Conservation (phyloP, 2,888 invertebrate species). For the Metopia argyrocephala region DNA sequence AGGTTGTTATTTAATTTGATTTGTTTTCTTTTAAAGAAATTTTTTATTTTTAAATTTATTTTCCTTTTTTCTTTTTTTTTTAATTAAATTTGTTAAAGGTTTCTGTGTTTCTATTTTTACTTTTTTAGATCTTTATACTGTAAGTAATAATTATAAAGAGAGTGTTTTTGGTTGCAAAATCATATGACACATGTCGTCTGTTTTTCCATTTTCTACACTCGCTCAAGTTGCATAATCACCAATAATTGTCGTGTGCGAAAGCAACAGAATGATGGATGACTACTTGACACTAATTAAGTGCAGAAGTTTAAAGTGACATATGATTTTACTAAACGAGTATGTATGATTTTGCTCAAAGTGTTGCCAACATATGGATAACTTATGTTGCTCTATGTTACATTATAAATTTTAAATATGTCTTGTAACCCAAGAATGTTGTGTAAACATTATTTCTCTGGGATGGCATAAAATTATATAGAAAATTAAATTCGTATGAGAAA, state of each 20-base stretch:
- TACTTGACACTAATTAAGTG: constrained; percentile 75
- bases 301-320: constrained; percentile 61
- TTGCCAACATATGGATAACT: neutral
- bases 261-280: constrained; percentile 65
- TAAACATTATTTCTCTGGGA: no score
- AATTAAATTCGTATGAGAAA: no score
- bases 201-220: constrained; percentile 39
- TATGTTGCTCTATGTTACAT: neutral
- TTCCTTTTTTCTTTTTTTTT: neutral
- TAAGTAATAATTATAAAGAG: constrained; percentile 50
- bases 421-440: no score
- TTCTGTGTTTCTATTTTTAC: neutral
- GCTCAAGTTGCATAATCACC: constrained; percentile 65
- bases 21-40: neutral
- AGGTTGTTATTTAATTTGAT: constrained; percentile 12
- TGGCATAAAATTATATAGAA: no score
- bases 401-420: no score
- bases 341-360: neutral
- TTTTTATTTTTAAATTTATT: constrained; percentile 15
- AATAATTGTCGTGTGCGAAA: constrained; percentile 52
- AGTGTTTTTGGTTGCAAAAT: constrained; percentile 56
- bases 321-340: neutral
- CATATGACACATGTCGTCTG: constrained; percentile 51
- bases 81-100: neutral
- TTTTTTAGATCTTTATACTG: constrained; percentile 28